phyloP scores from a whole-genome alignment of 2,113 vertebrate genomes.

The Talpa occidentalis region DNA sequence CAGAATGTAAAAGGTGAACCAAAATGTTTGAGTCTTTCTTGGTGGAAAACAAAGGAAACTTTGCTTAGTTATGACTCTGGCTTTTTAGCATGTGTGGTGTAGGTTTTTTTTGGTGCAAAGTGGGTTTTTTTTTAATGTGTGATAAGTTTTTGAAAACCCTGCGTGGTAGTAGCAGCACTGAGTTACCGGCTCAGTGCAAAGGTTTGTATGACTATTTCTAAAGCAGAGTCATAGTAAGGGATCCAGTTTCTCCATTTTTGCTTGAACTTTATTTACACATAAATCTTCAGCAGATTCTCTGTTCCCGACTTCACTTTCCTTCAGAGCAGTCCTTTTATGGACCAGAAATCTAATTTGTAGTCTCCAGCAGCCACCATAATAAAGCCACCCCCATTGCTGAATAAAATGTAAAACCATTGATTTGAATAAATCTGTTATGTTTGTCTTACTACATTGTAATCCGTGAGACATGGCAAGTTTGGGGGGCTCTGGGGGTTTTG shows the following conservation, averaged over 20 bases:
- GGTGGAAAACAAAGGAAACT: constrained; percentile 43
- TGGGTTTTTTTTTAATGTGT: constrained; percentile 65
- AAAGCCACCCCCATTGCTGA: constrained; percentile 74
- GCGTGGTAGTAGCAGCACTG: not conserved
- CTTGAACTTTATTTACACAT: constrained; percentile 73
- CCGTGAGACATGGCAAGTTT: constrained; percentile 63
- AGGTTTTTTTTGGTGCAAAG: constrained; percentile 58
- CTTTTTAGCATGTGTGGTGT: not conserved
- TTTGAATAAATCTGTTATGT: constrained; percentile 80
- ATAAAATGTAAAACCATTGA: constrained; percentile 77
- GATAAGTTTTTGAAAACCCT: constrained; percentile 60
- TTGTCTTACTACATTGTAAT: constrained; percentile 72
- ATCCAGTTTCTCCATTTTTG: not conserved
- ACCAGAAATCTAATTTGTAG: constrained; percentile 72
- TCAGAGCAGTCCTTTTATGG: constrained; percentile 72
- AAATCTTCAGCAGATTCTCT: constrained; percentile 66
- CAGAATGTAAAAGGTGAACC: not conserved
- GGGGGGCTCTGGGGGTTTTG: constrained; percentile 72
- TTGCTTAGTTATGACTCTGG: not conserved
- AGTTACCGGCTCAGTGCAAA: constrained; percentile 56
- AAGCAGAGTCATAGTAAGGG: constrained; percentile 32
- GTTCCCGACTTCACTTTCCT: constrained; percentile 57
- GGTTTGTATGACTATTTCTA: constrained; percentile 65
- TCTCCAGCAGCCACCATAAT: constrained; percentile 60
- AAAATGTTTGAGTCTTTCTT: not conserved